These are phyloP conservation scores for Onthophagus sagittarius DNA, from an alignment of 2,888 invertebrate species.

Conservation along the genomic window DNA sequence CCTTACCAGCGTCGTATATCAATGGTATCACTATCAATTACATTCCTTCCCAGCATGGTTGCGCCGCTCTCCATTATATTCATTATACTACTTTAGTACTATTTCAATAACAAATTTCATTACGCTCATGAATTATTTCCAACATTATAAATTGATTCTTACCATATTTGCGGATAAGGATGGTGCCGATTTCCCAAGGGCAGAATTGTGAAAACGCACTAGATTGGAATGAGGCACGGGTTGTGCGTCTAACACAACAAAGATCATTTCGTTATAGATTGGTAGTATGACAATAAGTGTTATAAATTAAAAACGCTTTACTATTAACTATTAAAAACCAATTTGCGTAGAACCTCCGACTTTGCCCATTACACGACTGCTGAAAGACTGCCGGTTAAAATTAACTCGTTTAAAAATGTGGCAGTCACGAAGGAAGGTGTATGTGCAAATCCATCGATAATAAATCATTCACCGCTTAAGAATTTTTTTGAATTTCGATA, in stretches of 20 bases:
- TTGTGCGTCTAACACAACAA: slow-evolving; percentile 15
- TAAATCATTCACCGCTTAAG: too few species aligned
- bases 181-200: slow-evolving; percentile 91
- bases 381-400: not conserved
- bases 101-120: too few species aligned
- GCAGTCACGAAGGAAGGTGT: not conserved
- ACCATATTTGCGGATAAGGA: slow-evolving; percentile 78
- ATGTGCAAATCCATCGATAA: not conserved
- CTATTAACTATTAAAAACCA: not conserved
- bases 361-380: not conserved
- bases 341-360: not conserved
- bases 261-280: not conserved
- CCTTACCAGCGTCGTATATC: too few species aligned
- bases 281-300: too few species aligned
- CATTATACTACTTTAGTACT: too few species aligned
- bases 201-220: slow-evolving; percentile 81
- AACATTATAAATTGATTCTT: slow-evolving; percentile 38
- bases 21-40: too few species aligned
- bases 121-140: too few species aligned
- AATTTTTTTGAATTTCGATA: too few species aligned
- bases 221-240: slow-evolving; percentile 59
- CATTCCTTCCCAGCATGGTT: too few species aligned
- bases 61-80: too few species aligned
- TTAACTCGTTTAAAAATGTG: not conserved
- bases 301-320: too few species aligned